phyloP scores from a whole-genome alignment of 2,888 invertebrate genomes.

The Nipponacmea schrenckii region DNA sequence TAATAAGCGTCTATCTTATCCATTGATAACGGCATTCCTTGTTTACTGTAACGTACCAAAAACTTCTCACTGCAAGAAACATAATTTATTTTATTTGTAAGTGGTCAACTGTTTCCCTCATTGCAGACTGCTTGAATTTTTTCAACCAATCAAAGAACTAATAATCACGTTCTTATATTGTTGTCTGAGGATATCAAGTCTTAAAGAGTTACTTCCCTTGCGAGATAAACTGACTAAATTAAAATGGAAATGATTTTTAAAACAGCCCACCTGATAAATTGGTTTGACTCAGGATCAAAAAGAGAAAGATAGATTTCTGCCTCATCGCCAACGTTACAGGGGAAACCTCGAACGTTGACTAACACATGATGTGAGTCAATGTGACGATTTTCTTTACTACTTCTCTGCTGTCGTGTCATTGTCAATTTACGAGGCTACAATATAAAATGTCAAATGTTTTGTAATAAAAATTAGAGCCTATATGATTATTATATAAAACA shows the following conservation, averaged over 20 bases:
- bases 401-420: constrained; percentile 10
- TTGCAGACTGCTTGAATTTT: no score
- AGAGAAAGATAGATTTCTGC: constrained; percentile 88
- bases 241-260: no score
- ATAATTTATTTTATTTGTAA: not conserved
- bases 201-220: no score
- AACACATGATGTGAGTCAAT: constrained; percentile 81
- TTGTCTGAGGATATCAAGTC: no score
- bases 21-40: constrained; percentile 89
- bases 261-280: constrained; percentile 75
- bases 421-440: constrained; percentile 13
- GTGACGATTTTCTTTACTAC: constrained; percentile 44
- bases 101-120: no score
- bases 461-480: no score
- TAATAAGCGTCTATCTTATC: constrained; percentile 88
- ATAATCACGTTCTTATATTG: no score
- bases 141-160: no score
- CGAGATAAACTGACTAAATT: no score
- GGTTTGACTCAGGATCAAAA: constrained; percentile 82
- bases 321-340: constrained; percentile 87
- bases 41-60: constrained; percentile 87
- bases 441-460: not conserved
- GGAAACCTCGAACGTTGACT: constrained; percentile 89
- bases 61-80: constrained; percentile 80
- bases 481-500: no score